phyloP scores from a whole-genome alignment of 2,113 vertebrate species.

The Lampris incognitus region DNA sequence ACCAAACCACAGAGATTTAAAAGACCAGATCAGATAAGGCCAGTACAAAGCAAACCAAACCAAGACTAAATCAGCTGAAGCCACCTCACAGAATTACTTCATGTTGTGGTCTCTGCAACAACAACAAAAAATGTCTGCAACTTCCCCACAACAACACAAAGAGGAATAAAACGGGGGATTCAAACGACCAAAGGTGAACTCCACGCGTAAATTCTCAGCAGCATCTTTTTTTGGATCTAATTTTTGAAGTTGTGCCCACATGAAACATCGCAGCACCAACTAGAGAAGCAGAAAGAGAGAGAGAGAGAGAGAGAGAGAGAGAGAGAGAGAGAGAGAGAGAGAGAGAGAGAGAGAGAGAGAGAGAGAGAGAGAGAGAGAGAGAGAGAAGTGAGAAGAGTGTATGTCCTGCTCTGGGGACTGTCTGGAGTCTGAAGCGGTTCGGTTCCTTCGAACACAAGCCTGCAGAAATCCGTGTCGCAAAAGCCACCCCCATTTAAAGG shows the following conservation, averaged over 20 bases:
- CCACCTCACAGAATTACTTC: no score
- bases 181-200: not conserved
- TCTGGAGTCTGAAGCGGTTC: slow-evolving; percentile 51
- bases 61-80: no score
- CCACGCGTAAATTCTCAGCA: slow-evolving; percentile 16
- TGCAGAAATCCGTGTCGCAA: slow-evolving; percentile 52
- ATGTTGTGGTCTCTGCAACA: no score
- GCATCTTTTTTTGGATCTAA: slow-evolving; percentile 28
- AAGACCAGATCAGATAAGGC: no score
- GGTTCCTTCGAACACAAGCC: slow-evolving; percentile 60
- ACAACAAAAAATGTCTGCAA: not conserved
- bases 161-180: slow-evolving; percentile 12
- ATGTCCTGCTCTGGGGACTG: slow-evolving; percentile 53
- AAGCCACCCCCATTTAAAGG: slow-evolving; percentile 48
- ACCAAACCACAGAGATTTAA: no score
- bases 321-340: not conserved
- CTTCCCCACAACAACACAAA: slow-evolving; percentile 22
- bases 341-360: slow-evolving; percentile 7
- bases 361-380: slow-evolving; percentile 26
- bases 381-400: slow-evolving; percentile 46
- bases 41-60: no score
- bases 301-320: not conserved
- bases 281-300: slow-evolving; percentile 28
- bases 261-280: slow-evolving; percentile 37
- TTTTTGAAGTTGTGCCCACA: slow-evolving; percentile 41